Percentiles rank a stretch among this genome's conserved stretches.
Evolutionary conservation across 2,797 vertebrate genomes (phyloP).

Genomic region (Nasua narica): DNA sequence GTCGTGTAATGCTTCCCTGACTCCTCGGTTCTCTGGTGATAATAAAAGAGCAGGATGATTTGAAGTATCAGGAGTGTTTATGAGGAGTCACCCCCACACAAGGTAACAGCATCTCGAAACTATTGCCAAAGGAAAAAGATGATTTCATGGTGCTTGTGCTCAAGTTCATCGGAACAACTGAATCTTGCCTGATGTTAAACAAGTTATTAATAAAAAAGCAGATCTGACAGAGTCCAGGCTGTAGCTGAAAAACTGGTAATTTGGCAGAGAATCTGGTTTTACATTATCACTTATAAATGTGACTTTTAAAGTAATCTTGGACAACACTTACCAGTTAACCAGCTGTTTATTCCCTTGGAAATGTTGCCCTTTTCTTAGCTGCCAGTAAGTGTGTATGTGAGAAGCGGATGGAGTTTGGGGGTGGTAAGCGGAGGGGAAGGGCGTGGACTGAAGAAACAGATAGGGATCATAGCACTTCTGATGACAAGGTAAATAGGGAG

Average conservation of each 20-base stretch:
- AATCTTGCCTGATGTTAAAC: background rate
- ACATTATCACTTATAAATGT: background rate
- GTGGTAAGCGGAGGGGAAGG: background rate
- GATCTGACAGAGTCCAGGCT: background rate
- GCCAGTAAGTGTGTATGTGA: background rate
- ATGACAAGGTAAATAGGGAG: rapidly evolving
- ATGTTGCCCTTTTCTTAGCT: too few relatives aligned
- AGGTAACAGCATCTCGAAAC: background rate
- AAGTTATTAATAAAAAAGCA: background rate
- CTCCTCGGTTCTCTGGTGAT: background rate
- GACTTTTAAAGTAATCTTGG: constrained; percentile 11
- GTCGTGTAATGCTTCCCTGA: background rate
- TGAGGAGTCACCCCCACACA: background rate
- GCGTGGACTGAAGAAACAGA: background rate
- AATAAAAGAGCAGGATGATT: background rate
- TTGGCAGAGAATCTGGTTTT: background rate
- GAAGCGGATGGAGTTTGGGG: background rate
- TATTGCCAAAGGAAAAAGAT: too few relatives aligned
- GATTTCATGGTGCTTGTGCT: background rate
- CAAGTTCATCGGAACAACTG: background rate
- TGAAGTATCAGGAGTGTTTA: background rate
- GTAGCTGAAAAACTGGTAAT: background rate
- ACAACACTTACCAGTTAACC: background rate
- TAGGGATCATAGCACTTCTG: rapidly evolving
- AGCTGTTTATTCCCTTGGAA: background rate